Evolutionary conservation across 2,113 vertebrate species (phyloP).

Genomic region (Pitta sordida): DNA sequence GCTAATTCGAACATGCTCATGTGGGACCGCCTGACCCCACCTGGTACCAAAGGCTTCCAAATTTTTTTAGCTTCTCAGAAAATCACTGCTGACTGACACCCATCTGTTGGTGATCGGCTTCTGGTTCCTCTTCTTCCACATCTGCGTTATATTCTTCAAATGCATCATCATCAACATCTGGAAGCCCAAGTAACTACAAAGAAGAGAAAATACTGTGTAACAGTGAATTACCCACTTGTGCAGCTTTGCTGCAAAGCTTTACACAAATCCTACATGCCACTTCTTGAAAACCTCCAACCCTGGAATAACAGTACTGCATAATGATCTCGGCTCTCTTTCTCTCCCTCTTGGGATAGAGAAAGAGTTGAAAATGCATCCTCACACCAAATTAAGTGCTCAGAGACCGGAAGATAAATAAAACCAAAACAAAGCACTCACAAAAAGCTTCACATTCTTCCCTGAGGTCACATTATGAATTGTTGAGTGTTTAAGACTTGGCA

Average conservation of each 20-base stretch:
- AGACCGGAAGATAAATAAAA: slow-evolving; percentile 13
- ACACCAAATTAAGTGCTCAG: slow-evolving; percentile 18
- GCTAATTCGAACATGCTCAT: slow-evolving; percentile 52
- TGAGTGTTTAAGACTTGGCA: background rate
- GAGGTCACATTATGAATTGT: background rate
- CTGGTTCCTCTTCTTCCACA: slow-evolving; percentile 92
- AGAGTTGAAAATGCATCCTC: background rate
- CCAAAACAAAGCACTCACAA: background rate
- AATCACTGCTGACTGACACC: slow-evolving; percentile 96
- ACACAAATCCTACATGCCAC: background rate
- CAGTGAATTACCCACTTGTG: background rate
- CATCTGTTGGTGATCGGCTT: slow-evolving; percentile 98
- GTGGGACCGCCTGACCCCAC: slow-evolving; percentile 60
- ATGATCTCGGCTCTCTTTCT: background rate
- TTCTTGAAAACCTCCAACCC: background rate
- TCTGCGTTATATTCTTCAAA: slow-evolving; percentile 99
- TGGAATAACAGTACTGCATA: background rate
- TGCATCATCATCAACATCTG: slow-evolving; percentile 91
- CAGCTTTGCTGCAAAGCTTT: background rate
- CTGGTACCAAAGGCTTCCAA: slow-evolving; percentile 49
- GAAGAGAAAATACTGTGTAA: slow-evolving; percentile 54
- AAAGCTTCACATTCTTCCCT: background rate
- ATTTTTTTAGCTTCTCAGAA: slow-evolving; percentile 43
- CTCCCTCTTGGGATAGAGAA: background rate
- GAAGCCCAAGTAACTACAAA: slow-evolving; percentile 91